These are phyloP conservation scores for Eledone cirrhosa DNA, from an alignment of 2,888 invertebrate species.

Conservation along the genomic window DNA sequence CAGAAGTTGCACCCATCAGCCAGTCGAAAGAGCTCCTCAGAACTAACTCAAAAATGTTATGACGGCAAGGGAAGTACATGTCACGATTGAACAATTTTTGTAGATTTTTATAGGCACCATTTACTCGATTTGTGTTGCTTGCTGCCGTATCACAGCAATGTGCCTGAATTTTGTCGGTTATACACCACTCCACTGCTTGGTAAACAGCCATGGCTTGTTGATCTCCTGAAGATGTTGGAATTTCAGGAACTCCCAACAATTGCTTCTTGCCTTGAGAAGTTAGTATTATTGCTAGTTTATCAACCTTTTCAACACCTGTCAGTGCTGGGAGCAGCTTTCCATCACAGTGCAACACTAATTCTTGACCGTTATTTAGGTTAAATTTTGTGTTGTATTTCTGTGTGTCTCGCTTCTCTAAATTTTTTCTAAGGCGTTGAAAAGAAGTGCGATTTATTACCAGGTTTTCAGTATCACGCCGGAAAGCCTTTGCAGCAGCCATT, in stretches of 20 bases:
- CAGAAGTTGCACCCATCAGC: too few relatives aligned
- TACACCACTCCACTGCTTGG: not conserved
- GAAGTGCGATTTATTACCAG: not conserved
- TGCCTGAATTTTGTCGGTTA: conserved; percentile 7
- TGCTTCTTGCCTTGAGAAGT: not conserved
- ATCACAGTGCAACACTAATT: not conserved
- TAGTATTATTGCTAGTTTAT: not conserved
- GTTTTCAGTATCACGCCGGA: too few relatives aligned
- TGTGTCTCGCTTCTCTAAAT: not conserved
- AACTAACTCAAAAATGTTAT: too few relatives aligned
- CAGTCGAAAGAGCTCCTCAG: too few relatives aligned
- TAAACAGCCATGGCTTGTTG: not conserved
- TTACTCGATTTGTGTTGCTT: not conserved
- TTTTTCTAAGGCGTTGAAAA: not conserved
- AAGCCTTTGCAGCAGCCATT: too few relatives aligned
- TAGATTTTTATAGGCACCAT: too few relatives aligned
- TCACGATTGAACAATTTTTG: too few relatives aligned
- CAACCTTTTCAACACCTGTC: not conserved
- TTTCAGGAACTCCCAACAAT: not conserved
- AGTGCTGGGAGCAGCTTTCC: not conserved
- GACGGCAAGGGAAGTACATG: too few relatives aligned
- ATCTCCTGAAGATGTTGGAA: not conserved
- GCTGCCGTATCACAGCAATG: not conserved
- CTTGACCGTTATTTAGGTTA: not conserved
- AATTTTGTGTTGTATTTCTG: not conserved